phyloP scores from a whole-genome alignment of 2,888 invertebrate species.

The Sericinus montela region DNA sequence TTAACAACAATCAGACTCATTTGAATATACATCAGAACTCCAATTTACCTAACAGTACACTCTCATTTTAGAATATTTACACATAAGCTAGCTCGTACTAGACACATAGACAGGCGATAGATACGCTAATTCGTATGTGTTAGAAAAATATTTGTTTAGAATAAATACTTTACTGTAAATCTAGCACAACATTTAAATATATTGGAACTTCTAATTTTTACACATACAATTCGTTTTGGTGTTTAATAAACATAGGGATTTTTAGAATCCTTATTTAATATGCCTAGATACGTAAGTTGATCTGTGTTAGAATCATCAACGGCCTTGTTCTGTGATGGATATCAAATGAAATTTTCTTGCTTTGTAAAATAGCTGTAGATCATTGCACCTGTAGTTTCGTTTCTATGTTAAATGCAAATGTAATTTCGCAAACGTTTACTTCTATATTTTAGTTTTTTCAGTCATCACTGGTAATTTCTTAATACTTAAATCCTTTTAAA shows the following conservation, averaged over 20 bases:
- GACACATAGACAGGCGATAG: conserved; percentile 43
- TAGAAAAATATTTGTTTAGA: conserved; percentile 12
- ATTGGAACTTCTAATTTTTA: not conserved
- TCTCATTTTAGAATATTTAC: conserved; percentile 20
- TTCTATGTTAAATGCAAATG: too few species aligned
- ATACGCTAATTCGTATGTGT: conserved; percentile 22
- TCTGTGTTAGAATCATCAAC: too few species aligned
- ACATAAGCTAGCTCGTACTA: conserved; percentile 62
- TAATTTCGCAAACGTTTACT: too few species aligned
- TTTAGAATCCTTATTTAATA: not conserved
- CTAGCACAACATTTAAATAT: not conserved
- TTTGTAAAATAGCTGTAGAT: too few species aligned
- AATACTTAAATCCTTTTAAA: not conserved
- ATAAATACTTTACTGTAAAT: not conserved
- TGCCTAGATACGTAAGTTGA: too few species aligned
- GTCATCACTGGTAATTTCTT: not conserved
- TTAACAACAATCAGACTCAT: too few species aligned
- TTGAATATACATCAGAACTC: too few species aligned
- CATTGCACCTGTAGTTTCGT: too few species aligned
- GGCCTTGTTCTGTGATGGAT: too few species aligned
- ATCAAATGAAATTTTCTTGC: too few species aligned
- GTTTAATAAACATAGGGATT: not conserved
- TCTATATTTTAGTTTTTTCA: not conserved
- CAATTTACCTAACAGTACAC: conserved; percentile 8
- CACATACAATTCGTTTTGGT: not conserved